Base-by-base conservation (phyloP, 2,888 invertebrate genomes). In the Tolmerus cingulatus region DNA sequence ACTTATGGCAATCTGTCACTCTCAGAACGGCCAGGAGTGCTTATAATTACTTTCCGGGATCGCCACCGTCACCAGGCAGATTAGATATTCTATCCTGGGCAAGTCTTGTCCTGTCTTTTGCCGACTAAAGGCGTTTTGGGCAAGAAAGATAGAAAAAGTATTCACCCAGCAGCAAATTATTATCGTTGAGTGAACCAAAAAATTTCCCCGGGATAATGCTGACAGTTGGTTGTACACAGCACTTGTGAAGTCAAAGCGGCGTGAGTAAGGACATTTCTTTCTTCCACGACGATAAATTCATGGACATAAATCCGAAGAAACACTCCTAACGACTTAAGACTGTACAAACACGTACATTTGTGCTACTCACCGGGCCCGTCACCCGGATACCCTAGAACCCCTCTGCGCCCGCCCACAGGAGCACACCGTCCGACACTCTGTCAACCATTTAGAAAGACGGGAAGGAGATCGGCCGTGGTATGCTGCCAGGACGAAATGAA, bases 141-240 rank as follows among this genome's bases (percentile, higher is more conserved):
- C n/a, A 46, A 79, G 34, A 84, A 46, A 79, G 19, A 84, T 12
- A 84, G 37, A 84, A 84, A 84, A 84, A 57, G 43, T 84, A 84
- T 84, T 84, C 84, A 84, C 14, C 84, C 84, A 66, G 34, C 84
- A 66, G 66, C 84, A 84, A 84, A 84, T 84, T 84, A 84, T 84
- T 84, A 66, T 66, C 84, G 66, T 84, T 16, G 84, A 84, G 34
- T 84, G 66, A 84, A 84, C 84, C 19, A 74, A 84, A 84, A 74
- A 84, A 66, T 84, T 37, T 84, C 27, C 66, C 14, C 40, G 40
- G 84, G 74, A 84, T 84, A 84, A 84, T 84, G 74, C 84, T 84
- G 66, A 84, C 84, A 84, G 84, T 84, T 84, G 84, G 84, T 84
- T 84, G 84, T 84, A 84, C 84, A 84, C 84, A 84, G 74, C 84